Conservation (phyloP, 37 sponge, comb jelly and placozoan species). For the Chondrilla cf. caribensis region DNA sequence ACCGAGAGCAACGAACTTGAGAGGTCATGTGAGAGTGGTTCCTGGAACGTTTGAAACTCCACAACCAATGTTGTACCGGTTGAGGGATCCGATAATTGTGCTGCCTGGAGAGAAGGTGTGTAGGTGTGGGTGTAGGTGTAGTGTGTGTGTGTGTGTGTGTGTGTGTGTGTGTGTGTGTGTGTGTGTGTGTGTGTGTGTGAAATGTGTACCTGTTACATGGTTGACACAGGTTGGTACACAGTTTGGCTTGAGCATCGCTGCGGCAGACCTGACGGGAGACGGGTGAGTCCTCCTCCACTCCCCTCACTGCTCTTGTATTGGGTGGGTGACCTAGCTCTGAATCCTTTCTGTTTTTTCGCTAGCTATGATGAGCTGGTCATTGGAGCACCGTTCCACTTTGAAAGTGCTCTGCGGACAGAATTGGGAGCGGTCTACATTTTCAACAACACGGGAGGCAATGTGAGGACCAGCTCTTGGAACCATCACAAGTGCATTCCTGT, state of each 20-base stretch:
- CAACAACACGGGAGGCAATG: background rate
- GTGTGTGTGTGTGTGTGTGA: slow-evolving; percentile 2
- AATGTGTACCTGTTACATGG: too few species aligned
- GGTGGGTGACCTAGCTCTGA: too few species aligned
- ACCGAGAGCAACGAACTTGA: background rate
- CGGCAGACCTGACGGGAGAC: slow-evolving; percentile 8
- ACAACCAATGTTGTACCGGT: too few species aligned
- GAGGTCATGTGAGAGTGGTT: slow-evolving; percentile 11
- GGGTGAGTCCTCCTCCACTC: background rate
- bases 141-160: too few species aligned
- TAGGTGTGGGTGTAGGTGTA: too few species aligned
- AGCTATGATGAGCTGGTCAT: slow-evolving; percentile 1
- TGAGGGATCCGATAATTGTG: too few species aligned
- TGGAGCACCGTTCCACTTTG: slow-evolving; percentile 6
- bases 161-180: background rate
- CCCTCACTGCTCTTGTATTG: too few species aligned
- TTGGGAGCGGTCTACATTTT: slow-evolving; percentile 4
- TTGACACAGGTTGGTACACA: slow-evolving; percentile 15
- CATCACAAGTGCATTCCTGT: too few species aligned
- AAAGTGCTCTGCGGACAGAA: slow-evolving; percentile 1
- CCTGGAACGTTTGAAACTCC: too few species aligned
- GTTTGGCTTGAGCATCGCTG: background rate
- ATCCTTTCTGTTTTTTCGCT: too few species aligned
- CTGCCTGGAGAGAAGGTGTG: too few species aligned
- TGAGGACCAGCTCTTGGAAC: background rate